These are phyloP conservation scores for Watsonalla binaria DNA, from an alignment of 2,888 invertebrate species.

Conservation along the genomic window DNA sequence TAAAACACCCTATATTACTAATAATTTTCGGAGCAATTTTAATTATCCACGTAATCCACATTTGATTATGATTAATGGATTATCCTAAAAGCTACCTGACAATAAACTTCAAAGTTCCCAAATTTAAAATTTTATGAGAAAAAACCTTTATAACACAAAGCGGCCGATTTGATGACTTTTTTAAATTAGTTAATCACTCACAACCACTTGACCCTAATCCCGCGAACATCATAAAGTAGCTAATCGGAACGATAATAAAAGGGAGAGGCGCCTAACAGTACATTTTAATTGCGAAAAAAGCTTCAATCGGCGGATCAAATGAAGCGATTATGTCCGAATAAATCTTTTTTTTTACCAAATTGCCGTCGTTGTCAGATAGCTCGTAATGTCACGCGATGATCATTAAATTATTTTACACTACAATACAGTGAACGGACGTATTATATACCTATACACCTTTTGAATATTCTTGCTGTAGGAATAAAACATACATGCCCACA, in stretches of 20 bases:
- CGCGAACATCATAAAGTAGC: background rate
- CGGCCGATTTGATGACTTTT: background rate
- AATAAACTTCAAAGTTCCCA: no score
- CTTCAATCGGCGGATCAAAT: background rate
- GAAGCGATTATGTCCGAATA: background rate
- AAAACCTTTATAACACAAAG: background rate
- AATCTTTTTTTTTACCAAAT: background rate
- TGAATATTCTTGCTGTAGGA: no score
- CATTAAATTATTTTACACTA: background rate
- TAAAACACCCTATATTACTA: no score
- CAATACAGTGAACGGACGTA: background rate
- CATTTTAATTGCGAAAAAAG: background rate
- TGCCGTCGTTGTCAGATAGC: background rate
- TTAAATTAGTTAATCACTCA: background rate
- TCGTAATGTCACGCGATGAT: background rate
- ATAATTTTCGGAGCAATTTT: no score
- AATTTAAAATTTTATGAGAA: no score
- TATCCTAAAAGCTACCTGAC: no score
- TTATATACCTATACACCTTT: background rate
- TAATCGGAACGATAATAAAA: background rate
- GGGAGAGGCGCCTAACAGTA: background rate
- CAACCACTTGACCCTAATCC: background rate
- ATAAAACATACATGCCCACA: no score
- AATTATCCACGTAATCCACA: no score
- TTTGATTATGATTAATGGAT: no score